Evolutionary conservation across 1,140 invertebrate genomes (phyloP).

Genomic region (Harlomillsia oculata): DNA sequence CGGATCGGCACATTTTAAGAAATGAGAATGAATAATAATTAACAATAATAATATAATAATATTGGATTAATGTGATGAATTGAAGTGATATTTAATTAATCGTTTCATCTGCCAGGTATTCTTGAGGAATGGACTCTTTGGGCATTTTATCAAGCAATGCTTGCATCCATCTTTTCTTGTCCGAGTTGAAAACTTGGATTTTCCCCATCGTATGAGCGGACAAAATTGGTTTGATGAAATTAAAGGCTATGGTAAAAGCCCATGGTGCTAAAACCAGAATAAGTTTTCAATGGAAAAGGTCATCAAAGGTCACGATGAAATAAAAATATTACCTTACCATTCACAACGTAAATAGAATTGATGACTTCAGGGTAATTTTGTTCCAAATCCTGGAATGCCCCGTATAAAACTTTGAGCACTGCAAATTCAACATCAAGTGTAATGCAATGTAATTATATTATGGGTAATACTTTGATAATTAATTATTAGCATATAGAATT

Average conservation of each 20-base stretch:
- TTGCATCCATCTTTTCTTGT: conserved; percentile 15
- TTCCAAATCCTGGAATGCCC: background rate
- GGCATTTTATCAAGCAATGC: conserved; percentile 4
- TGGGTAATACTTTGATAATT: no score
- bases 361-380: conserved; percentile 16
- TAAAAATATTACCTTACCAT: conserved; percentile 3
- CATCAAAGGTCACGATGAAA: no score
- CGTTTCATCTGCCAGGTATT: no score
- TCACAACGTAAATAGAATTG: conserved; percentile 4
- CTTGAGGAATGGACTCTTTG: background rate
- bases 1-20: no score
- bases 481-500: no score
- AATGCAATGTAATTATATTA: no score
- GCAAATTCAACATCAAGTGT: no score
- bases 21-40: no score
- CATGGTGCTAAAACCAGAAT: conserved; percentile 9
- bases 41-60: no score
- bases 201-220: conserved; percentile 8
- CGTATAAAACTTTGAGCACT: background rate
- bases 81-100: no score
- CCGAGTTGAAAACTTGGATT: conserved; percentile 9
- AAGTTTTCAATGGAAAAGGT: no score
- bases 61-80: no score
- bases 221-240: conserved; percentile 17
- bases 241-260: conserved; percentile 13